Base-by-base conservation (phyloP, 1,140 invertebrate species). In the Chironomus tepperi region DNA sequence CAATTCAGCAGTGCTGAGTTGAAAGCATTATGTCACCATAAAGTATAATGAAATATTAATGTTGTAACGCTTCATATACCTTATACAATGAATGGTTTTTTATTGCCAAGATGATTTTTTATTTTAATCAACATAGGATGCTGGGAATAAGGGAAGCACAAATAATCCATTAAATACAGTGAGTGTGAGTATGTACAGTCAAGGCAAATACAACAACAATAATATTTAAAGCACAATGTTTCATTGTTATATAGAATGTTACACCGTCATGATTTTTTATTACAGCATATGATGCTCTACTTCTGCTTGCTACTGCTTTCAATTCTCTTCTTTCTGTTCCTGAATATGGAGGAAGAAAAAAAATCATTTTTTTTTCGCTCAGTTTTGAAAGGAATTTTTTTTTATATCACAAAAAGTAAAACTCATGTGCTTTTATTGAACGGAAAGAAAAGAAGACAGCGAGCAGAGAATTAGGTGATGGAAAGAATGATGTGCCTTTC, bases 161-260 rank as follows among this genome's bases (percentile, higher is more conserved):
- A 57, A 57, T 57, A 57, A 57, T 57, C 47, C 47, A 57, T 57
- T 57, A 57, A 57, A n/a, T 57, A 57, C 47, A 57, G 47, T 57
- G 47, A 57, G n/a, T 57, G 47, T 57, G 47, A 57, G n/a, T 57
- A 57, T 57, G 47, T 5, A 57, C 3, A 57, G 10, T 12, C 15
- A 57, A 57, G 43, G 47, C 47, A 57, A 57, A 57, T 57, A 57
- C 47, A 57, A 12, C n/a, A 57, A n/a, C 47, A 57, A n/a, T n/a
- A n/a, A n/a, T 34, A 34, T 34, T 34, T 34, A 34, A 34, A 34
- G 24, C 24, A 34, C 24, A 34, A 34, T 34, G 24, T 34, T 34
- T 34, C 47, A 57, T 57, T 57, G 47, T 57, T 57, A 57, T 57
- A 57, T 57, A 57, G 47, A 57, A 57, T 57, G 47, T 57, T 57